These are phyloP conservation scores for Sorex fumeus DNA, from an alignment of 2,113 vertebrate genomes.

Conservation along the genomic window DNA sequence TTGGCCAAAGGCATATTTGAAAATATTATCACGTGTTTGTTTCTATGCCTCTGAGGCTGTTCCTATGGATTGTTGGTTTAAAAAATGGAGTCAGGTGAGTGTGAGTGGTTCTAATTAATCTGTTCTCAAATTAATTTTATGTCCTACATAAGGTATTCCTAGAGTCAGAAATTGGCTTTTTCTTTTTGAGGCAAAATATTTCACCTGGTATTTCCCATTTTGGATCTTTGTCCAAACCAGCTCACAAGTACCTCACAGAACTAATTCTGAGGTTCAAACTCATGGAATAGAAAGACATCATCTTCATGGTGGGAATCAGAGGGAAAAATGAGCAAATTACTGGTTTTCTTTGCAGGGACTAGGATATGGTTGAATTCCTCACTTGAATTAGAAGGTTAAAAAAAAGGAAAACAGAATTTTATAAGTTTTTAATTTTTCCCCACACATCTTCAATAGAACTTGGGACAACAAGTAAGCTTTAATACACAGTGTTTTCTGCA, in stretches of 20 bases:
- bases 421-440: not conserved
- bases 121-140: not conserved
- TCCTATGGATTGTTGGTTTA: not conserved
- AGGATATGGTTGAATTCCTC: constrained; percentile 34
- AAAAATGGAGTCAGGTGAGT: not conserved
- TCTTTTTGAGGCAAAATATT: constrained; percentile 21
- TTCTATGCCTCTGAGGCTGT: not conserved
- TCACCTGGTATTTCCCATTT: constrained; percentile 45
- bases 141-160: not conserved
- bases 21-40: not conserved
- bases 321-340: constrained; percentile 12
- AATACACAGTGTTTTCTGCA: not conserved
- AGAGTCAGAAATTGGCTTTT: not conserved
- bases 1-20: not conserved
- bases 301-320: constrained; percentile 35
- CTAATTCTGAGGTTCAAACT: constrained; percentile 61
- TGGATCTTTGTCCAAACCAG: constrained; percentile 65
- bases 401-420: not conserved
- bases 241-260: constrained; percentile 57
- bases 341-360: constrained; percentile 37
- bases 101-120: too few species aligned
- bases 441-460: not conserved
- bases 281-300: constrained; percentile 36
- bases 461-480: constrained; percentile 22
- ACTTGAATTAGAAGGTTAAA: constrained; percentile 61